Evolutionary conservation across 2,888 invertebrate genomes (phyloP), one percentile per base, ranked within the genome.

Genomic region (Hermaeophaga mercurialis): DNA sequence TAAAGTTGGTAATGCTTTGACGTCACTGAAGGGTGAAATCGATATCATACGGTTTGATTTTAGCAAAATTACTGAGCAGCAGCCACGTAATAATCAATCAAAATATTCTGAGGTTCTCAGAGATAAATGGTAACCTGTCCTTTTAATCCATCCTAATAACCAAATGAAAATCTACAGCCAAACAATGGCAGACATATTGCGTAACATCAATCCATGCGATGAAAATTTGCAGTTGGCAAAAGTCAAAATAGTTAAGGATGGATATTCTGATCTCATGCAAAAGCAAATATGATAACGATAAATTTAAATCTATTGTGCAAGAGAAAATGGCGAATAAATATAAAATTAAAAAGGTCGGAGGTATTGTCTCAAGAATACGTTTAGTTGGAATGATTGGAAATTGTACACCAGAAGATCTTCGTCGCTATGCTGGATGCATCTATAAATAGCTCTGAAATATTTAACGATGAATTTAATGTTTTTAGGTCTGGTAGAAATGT

Each of bases 241-340:
- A 45, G 41, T 41, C 3, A 18, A 41, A 22, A n/a, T n/a, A 9
- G 41, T 41, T 9, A 41, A 41, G 18, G 41, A 41, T 41, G 41
- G 41, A 19, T 18, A n/a, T 17, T 41, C 9, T 18, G 8, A 41
- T 41, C 17, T n/a, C 19, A n/a, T 41, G 41, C 41, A 18, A 12
- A 18, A 41, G 22, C 9, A 18, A 41, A 41, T 7, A 17, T 18
- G 41, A 41, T 15, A 41, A 41, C 12, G 41, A 17, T 28, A 45
- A 45, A 26, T 26, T 45, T 6, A 45, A 19, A 22, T 2, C 9
- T 4, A 41, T 15, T n/a, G 18, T 41, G 7, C 8, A 18, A 22
- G 18, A 41, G 12, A 31, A n/a, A 31, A 41, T 41, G 41, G 6
- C 41, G 12, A 5, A 15, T n/a, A 9, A n/a, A n/a, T 41, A 41